phyloP scores from a whole-genome alignment of 1,140 invertebrate genomes.

The Drosophila ananassae region DNA sequence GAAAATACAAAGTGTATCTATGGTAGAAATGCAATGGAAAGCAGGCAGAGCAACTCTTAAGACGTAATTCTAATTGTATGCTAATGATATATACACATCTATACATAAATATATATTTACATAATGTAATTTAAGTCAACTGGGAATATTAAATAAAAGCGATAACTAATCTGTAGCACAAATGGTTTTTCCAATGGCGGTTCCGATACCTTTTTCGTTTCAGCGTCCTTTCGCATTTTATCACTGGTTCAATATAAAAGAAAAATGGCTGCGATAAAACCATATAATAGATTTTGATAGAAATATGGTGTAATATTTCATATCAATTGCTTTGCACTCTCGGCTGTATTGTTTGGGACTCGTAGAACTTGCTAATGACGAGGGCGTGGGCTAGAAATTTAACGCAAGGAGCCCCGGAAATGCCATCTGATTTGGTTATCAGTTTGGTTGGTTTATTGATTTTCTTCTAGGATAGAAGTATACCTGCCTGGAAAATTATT shows the following conservation, averaged over 20 bases:
- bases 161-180: conserved; percentile 70
- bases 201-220: background rate
- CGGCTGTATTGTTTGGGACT: conserved; percentile 2
- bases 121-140: conserved; percentile 75
- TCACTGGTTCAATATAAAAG: background rate
- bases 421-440: conserved; percentile 6
- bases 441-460: conserved; percentile 3
- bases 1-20: conserved; percentile 50
- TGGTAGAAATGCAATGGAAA: conserved; percentile 54
- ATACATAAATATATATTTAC: conserved; percentile 67
- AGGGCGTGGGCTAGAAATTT: background rate
- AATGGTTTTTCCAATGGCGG: background rate
- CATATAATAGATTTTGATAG: conserved; percentile 11
- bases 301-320: conserved; percentile 6
- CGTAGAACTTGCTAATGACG: background rate
- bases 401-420: conserved; percentile 6
- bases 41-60: conserved; percentile 77
- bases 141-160: conserved; percentile 78
- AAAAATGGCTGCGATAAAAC: conserved; percentile 6
- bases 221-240: background rate
- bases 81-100: conserved; percentile 61
- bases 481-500: background rate
- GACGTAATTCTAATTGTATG: conserved; percentile 81
- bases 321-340: conserved; percentile 24
- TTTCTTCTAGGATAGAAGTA: background rate